Conservation (phyloP, 92 coral and sea anemone species). For the Epizoanthus ramosus region DNA sequence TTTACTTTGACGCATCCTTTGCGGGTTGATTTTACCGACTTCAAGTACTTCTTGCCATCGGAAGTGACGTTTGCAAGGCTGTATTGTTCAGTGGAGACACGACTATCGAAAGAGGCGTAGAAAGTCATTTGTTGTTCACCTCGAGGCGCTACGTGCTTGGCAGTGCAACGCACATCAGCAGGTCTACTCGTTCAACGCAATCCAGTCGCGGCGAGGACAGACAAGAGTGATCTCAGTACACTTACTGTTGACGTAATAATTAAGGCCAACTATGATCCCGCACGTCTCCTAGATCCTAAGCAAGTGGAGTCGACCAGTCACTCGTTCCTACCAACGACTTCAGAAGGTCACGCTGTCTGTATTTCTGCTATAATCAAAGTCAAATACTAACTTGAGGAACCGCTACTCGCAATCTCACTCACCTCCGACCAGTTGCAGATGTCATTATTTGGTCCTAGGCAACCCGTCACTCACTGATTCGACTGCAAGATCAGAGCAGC, state of each 20-base stretch:
- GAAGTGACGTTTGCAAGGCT: conserved; percentile 34
- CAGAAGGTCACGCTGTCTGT: too few relatives aligned
- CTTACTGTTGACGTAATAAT: background rate
- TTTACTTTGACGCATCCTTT: background rate
- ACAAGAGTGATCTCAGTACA: conserved; percentile 11
- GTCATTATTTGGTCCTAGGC: too few relatives aligned
- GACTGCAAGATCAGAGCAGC: too few relatives aligned
- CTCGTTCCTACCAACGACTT: too few relatives aligned
- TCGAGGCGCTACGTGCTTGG: conserved; percentile 16
- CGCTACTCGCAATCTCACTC: too few relatives aligned
- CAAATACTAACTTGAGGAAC: too few relatives aligned
- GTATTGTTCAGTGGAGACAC: background rate
- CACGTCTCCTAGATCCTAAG: background rate
- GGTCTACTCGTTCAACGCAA: conserved; percentile 5
- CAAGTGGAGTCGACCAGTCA: too few relatives aligned
- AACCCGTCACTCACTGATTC: too few relatives aligned
- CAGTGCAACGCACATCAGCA: background rate
- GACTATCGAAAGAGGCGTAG: background rate
- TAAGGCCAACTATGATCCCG: background rate
- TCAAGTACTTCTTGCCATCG: conserved; percentile 10
- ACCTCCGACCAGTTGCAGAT: too few relatives aligned
- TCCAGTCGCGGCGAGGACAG: conserved; percentile 22
- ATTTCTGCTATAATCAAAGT: too few relatives aligned
- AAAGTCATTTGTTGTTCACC: background rate
- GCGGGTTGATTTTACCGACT: conserved; percentile 10